Conservation (phyloP, 2,113 vertebrate species). For the Urocitellus parryii region DNA sequence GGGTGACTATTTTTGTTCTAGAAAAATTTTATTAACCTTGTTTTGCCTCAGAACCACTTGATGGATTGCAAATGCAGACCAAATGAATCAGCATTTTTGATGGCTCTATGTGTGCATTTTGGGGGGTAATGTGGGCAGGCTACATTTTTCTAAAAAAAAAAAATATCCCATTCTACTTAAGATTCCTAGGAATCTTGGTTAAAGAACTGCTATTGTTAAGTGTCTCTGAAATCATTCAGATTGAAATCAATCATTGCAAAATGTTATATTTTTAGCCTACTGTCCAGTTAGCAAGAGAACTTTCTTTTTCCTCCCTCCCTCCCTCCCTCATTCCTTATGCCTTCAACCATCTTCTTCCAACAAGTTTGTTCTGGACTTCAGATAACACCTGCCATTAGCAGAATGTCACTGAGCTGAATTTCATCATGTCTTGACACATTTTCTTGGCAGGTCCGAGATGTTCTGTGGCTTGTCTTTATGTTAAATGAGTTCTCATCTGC, state of each 20-base stretch:
- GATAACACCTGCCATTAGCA: conserved; percentile 40
- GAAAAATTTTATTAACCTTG: not conserved
- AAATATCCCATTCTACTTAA: not conserved
- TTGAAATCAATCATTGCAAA: conserved; percentile 52
- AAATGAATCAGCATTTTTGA: not conserved
- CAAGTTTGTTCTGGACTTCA: conserved; percentile 58
- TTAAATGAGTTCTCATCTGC: conserved; percentile 63
- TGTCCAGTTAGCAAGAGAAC: not conserved
- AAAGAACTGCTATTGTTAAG: not conserved
- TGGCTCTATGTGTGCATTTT: not conserved
- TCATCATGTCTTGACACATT: conserved; percentile 70
- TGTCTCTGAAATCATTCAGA: not conserved
- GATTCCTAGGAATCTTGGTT: not conserved
- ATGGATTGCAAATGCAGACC: not conserved
- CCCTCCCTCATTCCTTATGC: not conserved
- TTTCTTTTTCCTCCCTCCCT: not conserved
- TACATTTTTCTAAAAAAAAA: not conserved
- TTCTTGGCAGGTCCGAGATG: conserved; percentile 26
- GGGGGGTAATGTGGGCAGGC: not conserved
- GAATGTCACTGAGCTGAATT: conserved; percentile 60
- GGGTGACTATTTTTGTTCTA: not conserved
- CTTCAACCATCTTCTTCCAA: not conserved
- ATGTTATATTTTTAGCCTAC: conserved; percentile 32
- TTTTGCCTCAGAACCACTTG: not conserved
- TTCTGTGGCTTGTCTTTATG: conserved; percentile 58